Evolutionary conservation across 2,888 invertebrate genomes (phyloP).

Genomic region (Plebejus argus): DNA sequence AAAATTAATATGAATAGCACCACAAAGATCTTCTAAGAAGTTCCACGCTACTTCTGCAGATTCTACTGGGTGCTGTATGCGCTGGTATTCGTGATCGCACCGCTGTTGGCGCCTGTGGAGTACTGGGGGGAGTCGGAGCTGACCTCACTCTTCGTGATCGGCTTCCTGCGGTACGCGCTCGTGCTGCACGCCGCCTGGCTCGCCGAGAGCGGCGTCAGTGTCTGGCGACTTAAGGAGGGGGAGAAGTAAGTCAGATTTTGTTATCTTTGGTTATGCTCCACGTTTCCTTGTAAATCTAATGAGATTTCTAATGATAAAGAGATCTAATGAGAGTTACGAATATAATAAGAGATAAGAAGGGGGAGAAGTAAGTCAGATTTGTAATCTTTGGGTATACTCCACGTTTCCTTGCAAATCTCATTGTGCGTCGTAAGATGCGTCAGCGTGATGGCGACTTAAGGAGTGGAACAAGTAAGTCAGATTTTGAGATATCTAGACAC

Average conservation of each 20-base stretch:
- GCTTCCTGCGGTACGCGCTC: conserved; percentile 85
- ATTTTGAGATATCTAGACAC: too few relatives aligned
- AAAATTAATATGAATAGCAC: background rate
- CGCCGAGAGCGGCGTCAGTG: conserved; percentile 85
- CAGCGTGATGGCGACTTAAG: too few relatives aligned
- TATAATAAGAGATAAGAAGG: too few relatives aligned
- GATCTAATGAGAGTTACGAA: too few relatives aligned
- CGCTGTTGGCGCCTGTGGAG: conserved; percentile 88
- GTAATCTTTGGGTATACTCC: background rate
- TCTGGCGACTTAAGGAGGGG: conserved; percentile 87
- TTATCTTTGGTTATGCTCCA: background rate
- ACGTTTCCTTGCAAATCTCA: too few relatives aligned
- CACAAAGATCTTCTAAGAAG: background rate
- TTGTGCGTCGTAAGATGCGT: conserved; percentile 82
- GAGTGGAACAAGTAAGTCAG: too few relatives aligned
- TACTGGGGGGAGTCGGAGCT: conserved; percentile 88
- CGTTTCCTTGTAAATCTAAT: background rate
- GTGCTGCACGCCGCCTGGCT: conserved; percentile 85
- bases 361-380: conserved; percentile 80
- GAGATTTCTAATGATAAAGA: too few relatives aligned
- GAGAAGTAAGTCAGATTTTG: conserved; percentile 82
- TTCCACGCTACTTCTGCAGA: conserved; percentile 65
- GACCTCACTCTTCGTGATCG: conserved; percentile 83
- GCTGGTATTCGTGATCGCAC: conserved; percentile 84
- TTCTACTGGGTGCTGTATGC: conserved; percentile 85